phyloP scores from a whole-genome alignment of 2,888 invertebrate species.

The Caenorhabditis afra region DNA sequence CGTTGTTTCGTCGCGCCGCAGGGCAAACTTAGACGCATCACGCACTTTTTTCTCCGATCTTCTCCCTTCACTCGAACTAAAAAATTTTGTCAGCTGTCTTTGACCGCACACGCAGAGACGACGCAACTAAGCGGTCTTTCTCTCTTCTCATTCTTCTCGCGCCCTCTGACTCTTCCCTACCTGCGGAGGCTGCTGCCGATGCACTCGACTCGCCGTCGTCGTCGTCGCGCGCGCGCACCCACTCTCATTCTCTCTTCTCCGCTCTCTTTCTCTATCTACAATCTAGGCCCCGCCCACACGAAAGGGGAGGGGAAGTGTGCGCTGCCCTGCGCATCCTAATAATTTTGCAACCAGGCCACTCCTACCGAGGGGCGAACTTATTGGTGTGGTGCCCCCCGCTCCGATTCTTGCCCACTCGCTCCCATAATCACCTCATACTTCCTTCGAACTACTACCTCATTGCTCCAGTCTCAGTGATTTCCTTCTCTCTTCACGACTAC shows the following conservation, averaged over 20 bases:
- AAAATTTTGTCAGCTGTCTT: slow-evolving; percentile 59
- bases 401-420: not conserved
- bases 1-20: not conserved
- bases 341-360: slow-evolving; percentile 12
- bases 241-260: not conserved
- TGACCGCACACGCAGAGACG: slow-evolving; percentile 40
- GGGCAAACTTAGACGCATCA: slow-evolving; percentile 28
- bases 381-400: slow-evolving; percentile 33
- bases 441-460: slow-evolving; percentile 7
- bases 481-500: not conserved
- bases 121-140: slow-evolving; percentile 17
- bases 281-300: slow-evolving; percentile 42
- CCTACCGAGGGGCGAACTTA: slow-evolving; percentile 19
- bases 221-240: slow-evolving; percentile 17
- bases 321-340: slow-evolving; percentile 44
- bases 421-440: slow-evolving; percentile 54
- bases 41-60: slow-evolving; percentile 26
- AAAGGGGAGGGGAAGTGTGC: slow-evolving; percentile 10
- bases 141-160: slow-evolving; percentile 1
- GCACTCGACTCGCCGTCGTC: slow-evolving; percentile 13
- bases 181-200: not conserved
- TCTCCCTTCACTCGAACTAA: too few species aligned
- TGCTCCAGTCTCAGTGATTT: slow-evolving; percentile 11
- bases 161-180: slow-evolving; percentile 15
- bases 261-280: slow-evolving; percentile 21